Conservation (phyloP, 2,797 vertebrate species). For the Natrix natrix region DNA sequence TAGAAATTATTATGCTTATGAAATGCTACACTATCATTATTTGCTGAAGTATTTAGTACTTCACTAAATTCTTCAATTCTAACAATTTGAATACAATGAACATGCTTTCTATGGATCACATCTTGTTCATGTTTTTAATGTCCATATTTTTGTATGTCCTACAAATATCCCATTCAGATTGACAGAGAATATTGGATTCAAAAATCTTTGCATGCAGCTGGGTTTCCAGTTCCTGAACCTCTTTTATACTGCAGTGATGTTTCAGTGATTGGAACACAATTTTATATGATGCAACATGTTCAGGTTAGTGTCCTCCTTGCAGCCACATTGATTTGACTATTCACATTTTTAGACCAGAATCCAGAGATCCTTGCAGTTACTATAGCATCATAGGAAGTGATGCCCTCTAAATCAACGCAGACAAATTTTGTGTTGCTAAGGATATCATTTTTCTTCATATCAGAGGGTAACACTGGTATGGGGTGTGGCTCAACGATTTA, state of each 20-base stretch:
- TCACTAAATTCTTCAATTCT: not conserved
- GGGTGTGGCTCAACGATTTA: not conserved
- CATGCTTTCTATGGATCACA: not conserved
- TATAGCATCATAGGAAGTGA: not conserved
- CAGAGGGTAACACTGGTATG: not conserved
- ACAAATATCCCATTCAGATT: slow-evolving; percentile 72
- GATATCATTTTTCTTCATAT: not conserved
- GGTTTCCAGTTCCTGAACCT: slow-evolving; percentile 89
- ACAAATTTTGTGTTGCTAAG: not conserved
- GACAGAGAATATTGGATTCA: slow-evolving; percentile 90
- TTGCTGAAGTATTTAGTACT: not conserved
- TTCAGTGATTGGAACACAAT: slow-evolving; percentile 88
- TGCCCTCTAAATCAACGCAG: not conserved
- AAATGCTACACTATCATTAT: not conserved
- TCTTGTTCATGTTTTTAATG: not conserved
- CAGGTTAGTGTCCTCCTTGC: slow-evolving; percentile 68
- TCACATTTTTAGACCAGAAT: not conserved
- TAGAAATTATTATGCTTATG: not conserved
- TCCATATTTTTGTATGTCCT: not conserved
- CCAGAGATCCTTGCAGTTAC: not conserved
- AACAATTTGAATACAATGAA: not conserved
- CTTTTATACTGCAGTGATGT: slow-evolving; percentile 81
- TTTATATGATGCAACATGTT: slow-evolving; percentile 92
- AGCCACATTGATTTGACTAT: not conserved
- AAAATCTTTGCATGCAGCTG: slow-evolving; percentile 79